These are phyloP conservation scores for Corbicula japonica DNA, from an alignment of 2,888 invertebrate species.

Conservation along the genomic window DNA sequence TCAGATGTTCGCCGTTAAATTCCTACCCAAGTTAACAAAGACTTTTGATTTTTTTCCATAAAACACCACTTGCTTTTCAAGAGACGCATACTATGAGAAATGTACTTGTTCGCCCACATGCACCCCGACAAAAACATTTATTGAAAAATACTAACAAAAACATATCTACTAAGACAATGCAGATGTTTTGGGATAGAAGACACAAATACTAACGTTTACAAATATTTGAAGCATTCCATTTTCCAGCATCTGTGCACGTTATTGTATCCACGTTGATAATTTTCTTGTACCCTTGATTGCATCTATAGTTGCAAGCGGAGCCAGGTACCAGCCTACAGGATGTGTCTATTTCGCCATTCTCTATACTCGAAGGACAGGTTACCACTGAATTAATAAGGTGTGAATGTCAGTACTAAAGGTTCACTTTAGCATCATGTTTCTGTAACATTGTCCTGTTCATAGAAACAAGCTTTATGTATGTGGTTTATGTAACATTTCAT, in stretches of 20 bases:
- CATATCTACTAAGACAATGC: too few species aligned
- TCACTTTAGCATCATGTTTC: too few species aligned
- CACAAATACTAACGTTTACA: neutral
- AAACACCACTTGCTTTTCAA: slow-evolving; percentile 20
- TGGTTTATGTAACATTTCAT: too few species aligned
- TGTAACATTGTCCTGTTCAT: too few species aligned
- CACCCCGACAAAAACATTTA: slow-evolving; percentile 22
- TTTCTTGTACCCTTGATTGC: neutral
- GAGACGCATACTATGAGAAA: slow-evolving; percentile 13
- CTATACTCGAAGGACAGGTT: neutral
- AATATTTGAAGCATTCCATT: neutral
- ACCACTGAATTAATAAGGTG: too few species aligned
- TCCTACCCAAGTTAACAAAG: slow-evolving; percentile 28
- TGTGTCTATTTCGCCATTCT: neutral
- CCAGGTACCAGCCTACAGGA: neutral
- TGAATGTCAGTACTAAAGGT: too few species aligned
- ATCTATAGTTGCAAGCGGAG: neutral
- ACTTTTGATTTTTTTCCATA: neutral
- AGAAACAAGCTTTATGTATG: too few species aligned
- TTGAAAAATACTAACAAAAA: too few species aligned
- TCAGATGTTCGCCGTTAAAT: too few species aligned
- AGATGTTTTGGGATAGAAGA: neutral
- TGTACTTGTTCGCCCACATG: neutral
- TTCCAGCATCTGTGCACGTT: neutral
- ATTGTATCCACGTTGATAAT: neutral